Evolutionary conservation across 2,113 vertebrate genomes (phyloP).

Genomic region (Cervus canadensis): DNA sequence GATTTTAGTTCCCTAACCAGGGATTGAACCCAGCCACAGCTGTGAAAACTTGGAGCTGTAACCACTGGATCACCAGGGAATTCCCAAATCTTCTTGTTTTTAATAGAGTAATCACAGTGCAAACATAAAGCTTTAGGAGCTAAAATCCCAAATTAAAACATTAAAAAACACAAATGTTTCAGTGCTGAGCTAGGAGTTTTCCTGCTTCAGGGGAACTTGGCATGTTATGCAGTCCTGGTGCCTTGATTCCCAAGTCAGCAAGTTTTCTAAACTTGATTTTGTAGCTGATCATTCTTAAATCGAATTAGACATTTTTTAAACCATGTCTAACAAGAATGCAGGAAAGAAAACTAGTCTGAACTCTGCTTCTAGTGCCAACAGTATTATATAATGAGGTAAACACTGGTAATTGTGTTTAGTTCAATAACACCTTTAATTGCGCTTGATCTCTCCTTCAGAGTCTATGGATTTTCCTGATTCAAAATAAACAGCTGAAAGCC

Average conservation of each 20-base stretch:
- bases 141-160: not conserved
- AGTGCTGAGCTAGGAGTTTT: not conserved
- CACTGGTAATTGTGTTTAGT: slow-evolving; percentile 73
- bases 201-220: not conserved
- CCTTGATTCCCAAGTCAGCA: not conserved
- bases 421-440: slow-evolving; percentile 80
- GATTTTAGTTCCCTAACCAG: not conserved
- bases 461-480: slow-evolving; percentile 72
- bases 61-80: not conserved
- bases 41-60: not conserved
- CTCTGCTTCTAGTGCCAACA: slow-evolving; percentile 40
- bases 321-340: slow-evolving; percentile 30
- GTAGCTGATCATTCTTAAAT: slow-evolving; percentile 24
- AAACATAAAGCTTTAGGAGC: not conserved
- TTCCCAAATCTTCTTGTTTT: not conserved
- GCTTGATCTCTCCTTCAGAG: slow-evolving; percentile 68
- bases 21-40: not conserved
- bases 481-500: slow-evolving; percentile 72
- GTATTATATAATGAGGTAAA: slow-evolving; percentile 70
- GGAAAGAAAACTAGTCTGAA: slow-evolving; percentile 54
- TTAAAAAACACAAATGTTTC: not conserved
- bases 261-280: not conserved
- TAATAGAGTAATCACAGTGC: not conserved
- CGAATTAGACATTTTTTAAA: not conserved
- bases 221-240: accelerated